Base-by-base conservation (phyloP, 2,888 invertebrate species). In the Ctenicera cuprea region DNA sequence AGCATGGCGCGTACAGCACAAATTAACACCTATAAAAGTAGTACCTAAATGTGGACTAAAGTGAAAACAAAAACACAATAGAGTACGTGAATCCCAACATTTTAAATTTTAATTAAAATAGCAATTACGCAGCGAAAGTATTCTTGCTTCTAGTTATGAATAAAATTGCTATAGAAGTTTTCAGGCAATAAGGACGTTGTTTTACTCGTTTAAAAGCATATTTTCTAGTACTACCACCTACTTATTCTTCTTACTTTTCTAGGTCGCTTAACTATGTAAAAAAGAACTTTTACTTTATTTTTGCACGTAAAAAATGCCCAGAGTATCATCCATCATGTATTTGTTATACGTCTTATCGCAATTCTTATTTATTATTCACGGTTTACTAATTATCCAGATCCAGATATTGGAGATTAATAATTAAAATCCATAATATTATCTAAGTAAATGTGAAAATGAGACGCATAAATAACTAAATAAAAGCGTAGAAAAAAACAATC, bases 81-180 rank as follows among this genome's bases (percentile, higher is more conserved):
- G 37, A 20, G 8, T 8, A 8, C n/a, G 12, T 20, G 37, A 26
- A 59, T 59, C 59, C 38, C 59, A 38, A 20, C 38, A 14, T 22
- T 38, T 54, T 33, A 18, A 57, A 22, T 20, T 54, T 59, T 59
- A 38, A 59, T 59, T 59, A 59, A 59, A 33, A 14, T 30, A 16
- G 59, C 5, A 59, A 59, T 59, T 59, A 20, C 38, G n/a, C 16
- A 59, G 59, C 18, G 59, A 59, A 59, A 59, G 59, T 59, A 41
- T 38, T 59, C 30, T 14, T 59, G 33, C 11, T 41, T 14, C 12
- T 37, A 54, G 59, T 38, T 59, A 38, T 18, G 59, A 59, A 59
- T 59, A 59, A 59, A 38, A 59, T 54, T 59, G 59, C 18, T 37
- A 9, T 22, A 14, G 59, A 59, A 59, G 38, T 41, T 11, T 38